Evolutionary conservation across 1,140 invertebrate species (phyloP), one percentile per base, ranked within the genome.

Genomic region (Hirudo medicinalis): DNA sequence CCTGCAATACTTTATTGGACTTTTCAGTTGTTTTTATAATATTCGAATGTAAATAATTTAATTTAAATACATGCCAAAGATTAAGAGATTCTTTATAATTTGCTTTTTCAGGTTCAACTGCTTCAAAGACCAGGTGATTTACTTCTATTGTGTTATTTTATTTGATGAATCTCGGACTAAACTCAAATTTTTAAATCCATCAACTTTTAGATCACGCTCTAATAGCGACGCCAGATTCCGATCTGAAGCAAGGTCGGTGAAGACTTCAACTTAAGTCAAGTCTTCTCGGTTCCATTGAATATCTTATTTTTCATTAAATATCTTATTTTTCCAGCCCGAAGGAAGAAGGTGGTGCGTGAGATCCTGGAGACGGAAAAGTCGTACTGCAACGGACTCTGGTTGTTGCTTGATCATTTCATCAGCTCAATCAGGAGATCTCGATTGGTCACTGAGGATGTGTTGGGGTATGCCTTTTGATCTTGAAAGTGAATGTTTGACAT

Each of bases 351-450:
- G 17, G 78, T 78, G 0, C 72, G 75, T 60, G 81, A 82, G 53
- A 76, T 83, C 2, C 57, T 82, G 9, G 80, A 82, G 67, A 79
- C 80, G n/a, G 82, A 83, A 70, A 77, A 78, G 71, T 80, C 80
- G 22, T 83, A 83, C 74, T 82, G 82, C 73, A 73, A 76, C 15
- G 81, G 79, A 6, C 75, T 83, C 27, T 81, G 79, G 79, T 77
- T 77, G 11, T 75, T 83, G 54, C 72, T 82, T 54, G 79, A 83
- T 49, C 78, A 77, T 19, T 82, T 80, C 74, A 78, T 79, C 13
- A 75, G 78, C 54, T 80, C 82, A 4, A 74, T 83, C 29, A 80
- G 78, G 71, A 77, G 76, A 19, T 75, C 74, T 19, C 77, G 77
- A 11, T 78, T 80, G 68, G 72, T 83, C 17, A 76, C 76, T 4